A percentile compares a stretch with the other conserved stretches of the same genome.
These are phyloP conservation scores for Elmis aenea DNA, from an alignment of 2,888 invertebrate genomes.

Conservation along the genomic window DNA sequence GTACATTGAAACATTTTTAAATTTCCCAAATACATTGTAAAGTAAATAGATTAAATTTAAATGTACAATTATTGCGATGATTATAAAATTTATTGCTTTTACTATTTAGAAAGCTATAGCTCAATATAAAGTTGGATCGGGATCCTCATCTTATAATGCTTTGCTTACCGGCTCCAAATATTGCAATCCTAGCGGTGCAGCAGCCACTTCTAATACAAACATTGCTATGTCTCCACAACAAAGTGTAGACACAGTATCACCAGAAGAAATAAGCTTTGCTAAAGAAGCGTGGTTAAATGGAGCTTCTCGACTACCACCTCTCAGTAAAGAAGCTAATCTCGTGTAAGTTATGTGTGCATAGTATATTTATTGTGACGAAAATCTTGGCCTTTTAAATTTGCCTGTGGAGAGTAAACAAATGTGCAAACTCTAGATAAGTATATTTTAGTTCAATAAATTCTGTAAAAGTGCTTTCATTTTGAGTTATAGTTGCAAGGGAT, in stretches of 20 bases:
- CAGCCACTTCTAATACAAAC: slow-evolving; percentile 15
- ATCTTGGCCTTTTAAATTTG: slow-evolving; percentile 1
- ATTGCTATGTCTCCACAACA: slow-evolving; percentile 42
- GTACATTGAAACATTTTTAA: too few relatives aligned
- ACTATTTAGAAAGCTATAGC: slow-evolving; percentile 40
- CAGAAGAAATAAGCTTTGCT: slow-evolving; percentile 58
- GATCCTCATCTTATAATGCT: slow-evolving; percentile 35
- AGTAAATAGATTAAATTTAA: too few relatives aligned
- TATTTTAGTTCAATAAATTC: slow-evolving; percentile 2
- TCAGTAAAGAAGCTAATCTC: slow-evolving; percentile 35
- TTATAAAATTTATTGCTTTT: too few relatives aligned
- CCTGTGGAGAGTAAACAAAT: too few relatives aligned
- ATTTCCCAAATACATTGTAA: too few relatives aligned
- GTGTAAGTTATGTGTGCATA: slow-evolving; percentile 46
- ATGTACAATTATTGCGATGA: too few relatives aligned
- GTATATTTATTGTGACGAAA: slow-evolving; percentile 1
- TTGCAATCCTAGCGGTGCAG: slow-evolving; percentile 15
- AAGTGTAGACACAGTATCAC: slow-evolving; percentile 45
- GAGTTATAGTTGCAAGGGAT: too few relatives aligned
- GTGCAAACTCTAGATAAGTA: slow-evolving; percentile 34
- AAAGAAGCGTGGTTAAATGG: slow-evolving; percentile 55
- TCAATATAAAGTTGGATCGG: slow-evolving; percentile 31
- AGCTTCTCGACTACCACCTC: slow-evolving; percentile 38
- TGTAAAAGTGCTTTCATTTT: slow-evolving; percentile 2
- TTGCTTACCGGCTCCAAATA: slow-evolving; percentile 37